Evolutionary conservation across 2,797 vertebrate genomes (phyloP).

Genomic region (Bufotes viridis): DNA sequence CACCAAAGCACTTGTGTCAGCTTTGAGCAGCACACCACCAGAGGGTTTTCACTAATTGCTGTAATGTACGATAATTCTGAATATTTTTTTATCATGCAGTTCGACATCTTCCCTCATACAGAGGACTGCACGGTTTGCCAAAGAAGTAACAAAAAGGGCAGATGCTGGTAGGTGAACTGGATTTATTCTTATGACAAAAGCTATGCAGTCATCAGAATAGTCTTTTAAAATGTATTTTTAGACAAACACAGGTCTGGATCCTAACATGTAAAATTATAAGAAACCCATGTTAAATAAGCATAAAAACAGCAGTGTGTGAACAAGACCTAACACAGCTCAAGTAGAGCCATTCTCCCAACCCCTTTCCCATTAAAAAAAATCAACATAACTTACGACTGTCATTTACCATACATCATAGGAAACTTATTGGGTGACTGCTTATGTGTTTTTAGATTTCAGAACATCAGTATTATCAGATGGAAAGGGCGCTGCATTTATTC

Average conservation of each 20-base stretch:
- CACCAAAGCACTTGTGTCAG: too few species aligned
- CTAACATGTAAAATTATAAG: background rate
- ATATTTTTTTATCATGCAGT: constrained; percentile 24
- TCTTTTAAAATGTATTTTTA: background rate
- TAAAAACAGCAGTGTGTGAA: background rate
- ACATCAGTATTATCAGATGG: constrained; percentile 78
- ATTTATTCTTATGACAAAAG: background rate
- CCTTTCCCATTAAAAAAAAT: too few species aligned
- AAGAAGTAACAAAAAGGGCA: constrained; percentile 65
- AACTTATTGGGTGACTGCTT: background rate
- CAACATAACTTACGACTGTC: too few species aligned
- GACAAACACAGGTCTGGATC: background rate
- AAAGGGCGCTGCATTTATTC: constrained; percentile 85
- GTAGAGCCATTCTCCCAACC: too few species aligned
- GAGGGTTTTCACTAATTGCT: background rate
- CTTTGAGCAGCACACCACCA: too few species aligned
- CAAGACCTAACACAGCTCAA: background rate
- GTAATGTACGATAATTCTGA: background rate
- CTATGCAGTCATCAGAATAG: background rate
- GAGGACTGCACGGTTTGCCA: constrained; percentile 59
- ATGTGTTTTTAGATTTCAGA: constrained; percentile 76
- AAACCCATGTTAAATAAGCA: background rate
- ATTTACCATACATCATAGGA: background rate
- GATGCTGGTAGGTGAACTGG: constrained; percentile 67
- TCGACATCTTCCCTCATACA: constrained; percentile 60